phyloP scores from a whole-genome alignment of 92 coral and sea anemone genomes.

The Meandrina meandrites region DNA sequence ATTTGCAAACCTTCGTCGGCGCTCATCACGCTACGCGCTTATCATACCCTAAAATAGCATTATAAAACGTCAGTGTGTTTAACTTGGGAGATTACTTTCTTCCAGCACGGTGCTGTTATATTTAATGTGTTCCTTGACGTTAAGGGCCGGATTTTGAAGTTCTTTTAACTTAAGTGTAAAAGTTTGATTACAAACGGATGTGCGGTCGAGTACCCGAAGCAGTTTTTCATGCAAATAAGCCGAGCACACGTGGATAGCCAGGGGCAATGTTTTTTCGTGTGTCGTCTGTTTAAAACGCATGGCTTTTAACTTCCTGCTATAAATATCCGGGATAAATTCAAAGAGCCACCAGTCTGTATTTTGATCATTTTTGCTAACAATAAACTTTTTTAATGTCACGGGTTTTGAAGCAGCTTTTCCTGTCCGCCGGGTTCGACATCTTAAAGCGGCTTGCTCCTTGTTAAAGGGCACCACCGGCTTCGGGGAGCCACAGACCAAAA shows the following conservation, averaged over 20 bases:
- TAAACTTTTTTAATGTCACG: not conserved
- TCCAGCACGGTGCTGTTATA: slow-evolving; percentile 7
- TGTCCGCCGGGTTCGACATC: not conserved
- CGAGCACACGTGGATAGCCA: slow-evolving; percentile 31
- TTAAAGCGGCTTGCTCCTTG: not conserved
- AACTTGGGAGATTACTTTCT: slow-evolving; percentile 13
- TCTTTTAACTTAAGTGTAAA: slow-evolving; percentile 36
- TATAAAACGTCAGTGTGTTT: slow-evolving; percentile 25
- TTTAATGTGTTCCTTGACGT: slow-evolving; percentile 19
- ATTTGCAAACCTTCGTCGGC: slow-evolving; percentile 39
- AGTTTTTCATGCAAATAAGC: slow-evolving; percentile 27
- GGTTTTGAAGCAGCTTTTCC: not conserved
- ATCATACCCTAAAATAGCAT: slow-evolving; percentile 28
- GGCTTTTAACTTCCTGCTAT: slow-evolving; percentile 21
- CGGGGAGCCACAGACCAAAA: not conserved
- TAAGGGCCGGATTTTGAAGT: slow-evolving; percentile 45
- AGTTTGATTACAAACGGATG: slow-evolving; percentile 53
- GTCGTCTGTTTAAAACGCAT: slow-evolving; percentile 3
- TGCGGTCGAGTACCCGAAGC: slow-evolving; percentile 40
- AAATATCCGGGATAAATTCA: not conserved
- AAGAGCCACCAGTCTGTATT: not conserved
- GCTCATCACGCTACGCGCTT: slow-evolving; percentile 19
- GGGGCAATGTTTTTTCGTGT: slow-evolving; percentile 11
- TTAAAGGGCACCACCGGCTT: not conserved
- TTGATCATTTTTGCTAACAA: not conserved